A percentile compares a stretch with the other conserved stretches of the same genome.
Conservation (phyloP, 2,113 vertebrate species). For the Butorides virescens region DNA sequence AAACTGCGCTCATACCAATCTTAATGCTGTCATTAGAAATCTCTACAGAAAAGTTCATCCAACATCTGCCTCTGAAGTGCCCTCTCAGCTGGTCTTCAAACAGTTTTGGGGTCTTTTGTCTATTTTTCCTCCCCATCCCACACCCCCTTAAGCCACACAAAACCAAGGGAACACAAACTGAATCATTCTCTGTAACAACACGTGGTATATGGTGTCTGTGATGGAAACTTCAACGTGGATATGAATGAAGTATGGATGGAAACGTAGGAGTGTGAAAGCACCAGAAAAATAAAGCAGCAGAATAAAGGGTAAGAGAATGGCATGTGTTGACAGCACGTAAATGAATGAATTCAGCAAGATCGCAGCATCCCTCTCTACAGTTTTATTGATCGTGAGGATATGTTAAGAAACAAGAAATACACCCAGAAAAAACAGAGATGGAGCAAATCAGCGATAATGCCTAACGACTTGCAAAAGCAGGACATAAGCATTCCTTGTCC, state of each 20-base stretch:
- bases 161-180: not conserved
- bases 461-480: not conserved
- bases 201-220: not conserved
- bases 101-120: not conserved
- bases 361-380: not conserved
- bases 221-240: not conserved
- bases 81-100: not conserved
- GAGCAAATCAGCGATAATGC: not conserved
- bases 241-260: not conserved
- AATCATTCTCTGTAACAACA: not conserved
- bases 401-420: not conserved
- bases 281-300: not conserved
- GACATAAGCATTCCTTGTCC: not conserved
- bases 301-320: not conserved
- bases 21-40: not conserved
- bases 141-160: not conserved
- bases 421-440: not conserved
- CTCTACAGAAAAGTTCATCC: not conserved
- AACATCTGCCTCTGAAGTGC: not conserved
- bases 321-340: not conserved
- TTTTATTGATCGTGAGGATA: not conserved
- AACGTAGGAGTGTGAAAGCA: not conserved
- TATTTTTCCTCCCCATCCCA: not conserved
- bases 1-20: not conserved
- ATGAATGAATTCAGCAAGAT: not conserved